A percentile compares a stretch with the other conserved stretches of the same genome.
Conservation (phyloP, 1,140 invertebrate species). For the Stenopsyche tienmushanensis region DNA sequence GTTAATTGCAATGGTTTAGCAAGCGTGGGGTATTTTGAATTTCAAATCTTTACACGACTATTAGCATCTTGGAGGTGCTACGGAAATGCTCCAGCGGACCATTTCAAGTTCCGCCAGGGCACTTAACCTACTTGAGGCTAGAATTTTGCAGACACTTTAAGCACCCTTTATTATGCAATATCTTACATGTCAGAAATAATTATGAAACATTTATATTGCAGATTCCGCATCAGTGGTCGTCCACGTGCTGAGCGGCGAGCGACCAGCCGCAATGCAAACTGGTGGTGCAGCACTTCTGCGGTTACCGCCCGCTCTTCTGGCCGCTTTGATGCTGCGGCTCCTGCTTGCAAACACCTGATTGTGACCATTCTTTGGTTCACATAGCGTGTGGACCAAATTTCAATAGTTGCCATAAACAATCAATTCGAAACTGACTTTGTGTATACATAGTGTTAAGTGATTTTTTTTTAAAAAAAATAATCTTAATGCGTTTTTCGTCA, state of each 20-base stretch:
- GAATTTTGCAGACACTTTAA: no score
- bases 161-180: no score
- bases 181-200: no score
- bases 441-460: not conserved
- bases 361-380: not conserved
- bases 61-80: no score
- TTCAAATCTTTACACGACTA: no score
- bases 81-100: no score
- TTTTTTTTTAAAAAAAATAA: not conserved
- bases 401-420: not conserved
- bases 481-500: not conserved
- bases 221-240: constrained; percentile 66
- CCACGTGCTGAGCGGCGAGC: constrained; percentile 68
- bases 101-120: no score
- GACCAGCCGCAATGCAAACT: constrained; percentile 74
- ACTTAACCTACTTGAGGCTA: no score
- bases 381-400: not conserved
- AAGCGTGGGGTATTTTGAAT: no score
- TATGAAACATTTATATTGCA: no score
- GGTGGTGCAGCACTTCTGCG: constrained; percentile 56
- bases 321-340: constrained; percentile 22
- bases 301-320: constrained; percentile 44
- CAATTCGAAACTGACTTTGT: not conserved
- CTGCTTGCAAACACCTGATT: constrained; percentile 17
- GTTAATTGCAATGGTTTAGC: no score